Evolutionary conservation across 2,888 invertebrate genomes (phyloP), one percentile per base, ranked within the genome.

Genomic region (Uropetala carovei): DNA sequence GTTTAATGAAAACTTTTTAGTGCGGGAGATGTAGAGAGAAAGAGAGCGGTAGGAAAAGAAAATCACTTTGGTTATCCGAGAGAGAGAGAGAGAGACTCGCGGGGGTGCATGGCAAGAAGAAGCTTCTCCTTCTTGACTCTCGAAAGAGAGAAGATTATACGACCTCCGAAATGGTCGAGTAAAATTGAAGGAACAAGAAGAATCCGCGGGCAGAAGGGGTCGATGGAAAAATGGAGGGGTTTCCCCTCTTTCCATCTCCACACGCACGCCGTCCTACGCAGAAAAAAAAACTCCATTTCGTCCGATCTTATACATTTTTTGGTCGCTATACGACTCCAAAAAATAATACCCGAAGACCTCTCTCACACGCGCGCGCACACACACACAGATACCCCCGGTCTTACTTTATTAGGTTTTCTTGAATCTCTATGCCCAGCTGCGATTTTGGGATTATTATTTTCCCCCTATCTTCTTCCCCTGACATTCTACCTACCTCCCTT

Each of bases 361-460:
- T 22, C 75, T 75, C 27, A 13, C 27, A 43, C 43, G 43, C n/a
- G n/a, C n/a, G n/a, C n/a, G n/a, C n/a, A n/a, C n/a, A n/a, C n/a
- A n/a, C n/a, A n/a, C 43, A 43, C 43, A 43, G 43, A 43, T 75
- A 75, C 75, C 22, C 22, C 11, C 27, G 75, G 75, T 27, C 75
- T 75, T 75, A 75, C 75, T 75, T 75, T 75, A 75, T 75, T 75
- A 75, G 75, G 75, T 75, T 75, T 75, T 75, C 75, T 75, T 10
- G 27, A 75, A 75, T 75, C 75, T 75, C n/a, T 75, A 75, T 27
- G 27, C 75, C 22, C 75, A 75, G 75, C 75, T 75, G 75, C 75
- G 75, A 75, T 75, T 75, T 75, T 75, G 22, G 75, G 75, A 22
- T 75, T 75, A 75, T 75, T 75, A 27, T 75, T 75, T 75, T 27